Evolutionary conservation across 2,113 vertebrate species (phyloP).

Genomic region (Xiphophorus couchianus): DNA sequence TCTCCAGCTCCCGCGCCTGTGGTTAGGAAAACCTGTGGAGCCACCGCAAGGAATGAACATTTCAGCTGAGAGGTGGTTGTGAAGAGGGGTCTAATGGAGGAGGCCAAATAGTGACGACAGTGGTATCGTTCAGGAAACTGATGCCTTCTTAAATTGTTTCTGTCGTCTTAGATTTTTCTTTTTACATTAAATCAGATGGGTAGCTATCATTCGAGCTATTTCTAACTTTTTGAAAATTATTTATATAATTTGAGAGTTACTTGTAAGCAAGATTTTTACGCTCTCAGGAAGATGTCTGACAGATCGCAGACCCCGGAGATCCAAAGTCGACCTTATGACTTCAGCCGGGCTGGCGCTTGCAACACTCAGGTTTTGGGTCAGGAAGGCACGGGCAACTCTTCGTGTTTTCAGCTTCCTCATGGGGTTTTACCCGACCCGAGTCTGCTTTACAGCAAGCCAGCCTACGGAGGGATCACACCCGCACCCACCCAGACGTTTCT

Average conservation of each 20-base stretch:
- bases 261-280: background rate
- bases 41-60: constrained; percentile 3
- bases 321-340: constrained; percentile 74
- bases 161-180: background rate
- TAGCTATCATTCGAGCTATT: background rate
- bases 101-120: constrained; percentile 44
- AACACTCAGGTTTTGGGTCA: constrained; percentile 57
- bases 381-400: constrained; percentile 63
- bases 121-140: constrained; percentile 4
- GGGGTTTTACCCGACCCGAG: constrained; percentile 75
- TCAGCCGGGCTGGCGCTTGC: constrained; percentile 65
- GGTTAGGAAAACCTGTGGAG: constrained; percentile 69
- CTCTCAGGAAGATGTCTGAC: constrained; percentile 73
- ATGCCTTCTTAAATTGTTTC: background rate
- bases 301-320: constrained; percentile 73
- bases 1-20: constrained; percentile 39
- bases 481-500: constrained; percentile 75
- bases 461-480: constrained; percentile 67
- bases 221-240: background rate
- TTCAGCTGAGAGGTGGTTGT: constrained; percentile 33
- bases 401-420: constrained; percentile 70
- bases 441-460: constrained; percentile 75
- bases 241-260: background rate
- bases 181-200: background rate
- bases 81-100: constrained; percentile 40